phyloP scores from a whole-genome alignment of 1,140 invertebrate species.

The Drosophila nikananu region DNA sequence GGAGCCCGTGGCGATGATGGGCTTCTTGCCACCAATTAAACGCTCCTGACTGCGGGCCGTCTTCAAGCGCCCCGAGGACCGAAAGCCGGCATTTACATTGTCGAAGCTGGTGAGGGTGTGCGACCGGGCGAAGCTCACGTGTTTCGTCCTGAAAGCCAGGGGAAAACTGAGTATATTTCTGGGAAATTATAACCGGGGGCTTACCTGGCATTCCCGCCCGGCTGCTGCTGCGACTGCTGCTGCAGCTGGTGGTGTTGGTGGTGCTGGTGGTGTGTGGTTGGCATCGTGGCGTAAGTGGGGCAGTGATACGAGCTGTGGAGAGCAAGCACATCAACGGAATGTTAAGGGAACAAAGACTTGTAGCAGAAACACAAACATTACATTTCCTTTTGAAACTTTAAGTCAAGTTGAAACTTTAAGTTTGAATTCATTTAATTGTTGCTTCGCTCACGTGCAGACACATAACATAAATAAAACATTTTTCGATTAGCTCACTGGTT shows the following conservation, averaged over 20 bases:
- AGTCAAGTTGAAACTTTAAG: slow-evolving; percentile 12
- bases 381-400: slow-evolving; percentile 14
- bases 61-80: slow-evolving; percentile 86
- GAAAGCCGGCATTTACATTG: slow-evolving; percentile 87
- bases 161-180: background rate
- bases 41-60: slow-evolving; percentile 90
- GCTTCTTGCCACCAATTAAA: slow-evolving; percentile 88
- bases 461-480: slow-evolving; percentile 64
- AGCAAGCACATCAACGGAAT: slow-evolving; percentile 34
- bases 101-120: slow-evolving; percentile 94
- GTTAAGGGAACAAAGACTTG: slow-evolving; percentile 22
- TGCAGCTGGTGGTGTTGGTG: slow-evolving; percentile 61
- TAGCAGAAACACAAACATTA: slow-evolving; percentile 17
- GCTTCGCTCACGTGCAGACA: slow-evolving; percentile 74
- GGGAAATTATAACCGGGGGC: background rate
- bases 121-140: slow-evolving; percentile 95
- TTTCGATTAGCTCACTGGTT: slow-evolving; percentile 56
- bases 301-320: slow-evolving; percentile 81
- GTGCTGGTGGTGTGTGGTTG: slow-evolving; percentile 64
- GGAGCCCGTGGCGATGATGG: slow-evolving; percentile 78
- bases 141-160: slow-evolving; percentile 89
- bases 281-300: slow-evolving; percentile 78
- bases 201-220: slow-evolving; percentile 67
- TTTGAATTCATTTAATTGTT: slow-evolving; percentile 31
- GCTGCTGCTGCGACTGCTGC: slow-evolving; percentile 59